These are phyloP conservation scores for Acromyrmex charruanus DNA, from an alignment of 1,140 invertebrate genomes.

Conservation along the genomic window DNA sequence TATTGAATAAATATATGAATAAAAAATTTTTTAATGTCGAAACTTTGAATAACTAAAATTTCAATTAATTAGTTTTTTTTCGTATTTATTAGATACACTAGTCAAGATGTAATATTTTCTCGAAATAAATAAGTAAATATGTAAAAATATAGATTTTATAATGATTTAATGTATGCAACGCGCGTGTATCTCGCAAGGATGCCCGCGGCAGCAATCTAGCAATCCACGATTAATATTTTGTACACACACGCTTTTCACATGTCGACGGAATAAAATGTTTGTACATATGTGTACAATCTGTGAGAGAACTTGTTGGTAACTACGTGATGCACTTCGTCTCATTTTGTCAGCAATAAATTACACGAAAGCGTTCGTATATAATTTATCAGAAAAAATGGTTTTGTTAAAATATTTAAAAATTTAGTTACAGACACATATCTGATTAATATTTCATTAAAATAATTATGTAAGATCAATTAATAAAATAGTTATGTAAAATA, in stretches of 20 bases:
- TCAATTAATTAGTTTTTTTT: too few relatives aligned
- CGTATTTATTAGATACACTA: too few relatives aligned
- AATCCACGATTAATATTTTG: constrained; percentile 49
- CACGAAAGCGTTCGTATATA: not conserved
- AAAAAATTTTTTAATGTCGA: not conserved
- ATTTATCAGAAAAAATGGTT: too few relatives aligned
- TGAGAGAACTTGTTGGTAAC: not conserved
- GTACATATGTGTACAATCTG: constrained; percentile 17
- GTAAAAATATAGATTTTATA: not conserved
- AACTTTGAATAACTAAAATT: too few relatives aligned
- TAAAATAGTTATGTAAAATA: too few relatives aligned
- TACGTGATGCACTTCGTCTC: constrained; percentile 15
- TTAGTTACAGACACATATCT: too few relatives aligned
- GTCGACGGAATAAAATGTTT: constrained; percentile 34
- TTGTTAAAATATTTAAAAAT: too few relatives aligned
- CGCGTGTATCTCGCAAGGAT: not conserved
- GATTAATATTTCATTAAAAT: too few relatives aligned
- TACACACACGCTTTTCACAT: not conserved
- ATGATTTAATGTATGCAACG: not conserved
- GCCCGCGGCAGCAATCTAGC: not conserved
- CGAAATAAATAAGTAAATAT: constrained; percentile 17
- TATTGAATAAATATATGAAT: too few relatives aligned
- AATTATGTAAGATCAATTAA: too few relatives aligned
- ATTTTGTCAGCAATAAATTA: not conserved
- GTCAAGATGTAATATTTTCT: not conserved